Evolutionary conservation across 37 sponge, comb jelly and placozoan species (phyloP), one percentile per base, ranked within the genome.

Genomic region (Petrosia ficiformis): DNA sequence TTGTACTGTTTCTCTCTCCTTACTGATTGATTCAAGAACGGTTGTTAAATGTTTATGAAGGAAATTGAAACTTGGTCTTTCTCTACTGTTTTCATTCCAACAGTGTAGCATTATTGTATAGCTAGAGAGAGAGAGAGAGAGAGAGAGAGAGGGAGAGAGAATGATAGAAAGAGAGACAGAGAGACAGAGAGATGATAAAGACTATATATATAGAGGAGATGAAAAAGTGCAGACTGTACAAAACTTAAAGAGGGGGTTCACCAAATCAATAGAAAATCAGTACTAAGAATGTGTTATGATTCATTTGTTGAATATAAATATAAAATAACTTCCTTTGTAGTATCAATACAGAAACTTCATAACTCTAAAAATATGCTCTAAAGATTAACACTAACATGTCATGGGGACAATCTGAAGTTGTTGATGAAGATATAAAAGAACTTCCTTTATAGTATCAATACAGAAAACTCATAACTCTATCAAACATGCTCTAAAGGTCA

Each of bases 51-150:
- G 39, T 25, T 34, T 19, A 34, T 72, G 52, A 14, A 84, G 31
- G 43, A 73, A 32, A 3, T 61, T 26, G 43, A 85, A 85, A 0
- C 74, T 59, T 4, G 80, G 80, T 22, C 86, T 66, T 33, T 79
- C 29, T 6, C 71, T 42, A 33, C 64, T 73, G 48, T 58, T 42
- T 42, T 56, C 60, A 25, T 37, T 66, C 86, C 86, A 85, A 37
- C 86, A 85, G 42, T 79, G 59, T 3, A 3, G 6, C 86, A 85
- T 85, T 38, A 85, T 2, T 14, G 65, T 33, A 58, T 78, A 85
- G 48, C 86, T 85, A 24, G 19, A 77, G 10, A n/a, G 0, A 39
- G 25, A 26, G 40, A 2, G 29, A 41, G n/a, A n/a, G n/a, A n/a
- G n/a, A n/a, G n/a, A n/a, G n/a, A n/a, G n/a, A n/a, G n/a, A n/a